Evolutionary conservation across 2,113 vertebrate genomes (phyloP).

Genomic region (Gavia stellata): DNA sequence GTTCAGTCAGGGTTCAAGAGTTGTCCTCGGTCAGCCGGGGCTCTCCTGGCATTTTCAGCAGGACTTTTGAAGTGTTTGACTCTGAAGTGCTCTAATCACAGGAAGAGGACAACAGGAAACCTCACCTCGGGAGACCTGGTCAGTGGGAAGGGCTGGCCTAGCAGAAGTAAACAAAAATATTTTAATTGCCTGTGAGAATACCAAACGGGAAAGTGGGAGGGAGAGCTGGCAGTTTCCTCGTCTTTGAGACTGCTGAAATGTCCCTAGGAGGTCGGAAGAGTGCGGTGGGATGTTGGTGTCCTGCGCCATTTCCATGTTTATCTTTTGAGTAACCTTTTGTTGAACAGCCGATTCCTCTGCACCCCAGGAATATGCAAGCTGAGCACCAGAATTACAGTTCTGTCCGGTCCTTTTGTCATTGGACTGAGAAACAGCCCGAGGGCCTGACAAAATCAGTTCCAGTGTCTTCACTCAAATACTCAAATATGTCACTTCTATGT

Average conservation of each 20-base stretch:
- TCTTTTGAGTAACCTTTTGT: not conserved
- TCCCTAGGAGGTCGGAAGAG: not conserved
- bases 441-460: not conserved
- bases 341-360: not conserved
- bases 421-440: not conserved
- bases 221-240: not conserved
- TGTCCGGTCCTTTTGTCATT: constrained; percentile 15
- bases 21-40: not conserved
- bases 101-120: not conserved
- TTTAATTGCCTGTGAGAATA: not conserved
- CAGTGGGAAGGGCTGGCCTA: not conserved
- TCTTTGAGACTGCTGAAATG: not conserved
- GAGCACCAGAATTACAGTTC: not conserved
- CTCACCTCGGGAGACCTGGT: not conserved
- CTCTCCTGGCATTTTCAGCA: not conserved
- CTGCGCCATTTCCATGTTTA: not conserved
- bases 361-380: not conserved
- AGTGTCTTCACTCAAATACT: not conserved
- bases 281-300: not conserved
- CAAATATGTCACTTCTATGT: not conserved
- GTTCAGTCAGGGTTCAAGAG: constrained; percentile 11
- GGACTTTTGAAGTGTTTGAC: not conserved
- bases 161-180: not conserved
- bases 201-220: not conserved
- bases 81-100: not conserved